phyloP scores from a whole-genome alignment of 2,888 invertebrate species.

The Carcina quercana region DNA sequence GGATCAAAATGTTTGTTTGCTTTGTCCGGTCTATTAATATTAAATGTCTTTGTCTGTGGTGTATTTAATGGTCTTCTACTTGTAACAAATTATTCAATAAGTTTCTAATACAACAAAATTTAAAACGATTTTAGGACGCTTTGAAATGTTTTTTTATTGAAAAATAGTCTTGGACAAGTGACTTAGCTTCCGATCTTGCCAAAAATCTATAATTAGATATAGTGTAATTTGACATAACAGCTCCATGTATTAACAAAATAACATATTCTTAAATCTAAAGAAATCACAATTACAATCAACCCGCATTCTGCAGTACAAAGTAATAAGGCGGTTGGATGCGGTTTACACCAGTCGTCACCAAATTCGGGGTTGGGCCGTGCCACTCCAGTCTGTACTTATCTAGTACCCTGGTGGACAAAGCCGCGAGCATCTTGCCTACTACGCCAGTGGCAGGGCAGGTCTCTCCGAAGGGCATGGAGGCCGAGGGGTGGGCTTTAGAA shows the following conservation, averaged over 20 bases:
- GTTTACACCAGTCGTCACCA: conserved; percentile 48
- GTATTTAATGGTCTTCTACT: too few species aligned
- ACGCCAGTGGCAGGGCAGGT: conserved; percentile 49
- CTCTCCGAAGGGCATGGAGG: conserved; percentile 55
- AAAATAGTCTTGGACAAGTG: too few species aligned
- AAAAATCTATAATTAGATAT: too few species aligned
- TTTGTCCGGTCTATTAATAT: too few species aligned
- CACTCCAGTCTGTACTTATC: conserved; percentile 60
- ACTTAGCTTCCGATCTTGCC: too few species aligned
- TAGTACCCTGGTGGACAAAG: conserved; percentile 40
- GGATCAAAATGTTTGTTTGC: too few species aligned
- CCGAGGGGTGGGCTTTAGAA: conserved; percentile 44
- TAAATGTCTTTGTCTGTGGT: too few species aligned
- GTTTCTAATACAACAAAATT: too few species aligned
- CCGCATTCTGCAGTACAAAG: conserved; percentile 58
- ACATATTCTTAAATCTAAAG: neutral
- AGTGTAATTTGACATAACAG: too few species aligned
- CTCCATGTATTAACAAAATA: neutral
- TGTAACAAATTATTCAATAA: too few species aligned
- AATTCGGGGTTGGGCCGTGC: conserved; percentile 51
- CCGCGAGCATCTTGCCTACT: conserved; percentile 42
- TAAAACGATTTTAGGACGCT: too few species aligned
- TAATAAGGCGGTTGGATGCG: conserved; percentile 54
- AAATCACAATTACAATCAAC: conserved; percentile 19
- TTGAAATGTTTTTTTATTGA: too few species aligned